phyloP scores from a whole-genome alignment of 2,888 invertebrate genomes.

The Trichogramma evanescens region DNA sequence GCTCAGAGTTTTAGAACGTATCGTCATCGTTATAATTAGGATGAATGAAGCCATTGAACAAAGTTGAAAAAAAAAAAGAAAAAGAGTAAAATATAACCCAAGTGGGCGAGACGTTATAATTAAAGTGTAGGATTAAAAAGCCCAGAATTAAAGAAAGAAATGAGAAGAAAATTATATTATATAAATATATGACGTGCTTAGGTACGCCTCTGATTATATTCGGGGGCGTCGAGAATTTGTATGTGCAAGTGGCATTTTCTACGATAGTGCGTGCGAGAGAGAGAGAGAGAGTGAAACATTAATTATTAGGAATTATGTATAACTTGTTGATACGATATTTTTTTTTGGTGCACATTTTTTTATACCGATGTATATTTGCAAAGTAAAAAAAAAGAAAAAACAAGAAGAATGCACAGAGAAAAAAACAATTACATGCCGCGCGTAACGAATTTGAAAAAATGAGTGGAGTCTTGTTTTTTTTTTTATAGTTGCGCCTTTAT shows the following conservation, averaged over 20 bases:
- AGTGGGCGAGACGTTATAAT: background rate
- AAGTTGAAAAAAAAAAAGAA: background rate
- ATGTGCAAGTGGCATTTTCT: constrained; percentile 21
- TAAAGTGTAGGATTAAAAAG: no score
- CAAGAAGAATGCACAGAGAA: constrained; percentile 1
- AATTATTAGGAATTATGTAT: no score
- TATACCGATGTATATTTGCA: no score
- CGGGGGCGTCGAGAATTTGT: constrained; percentile 3
- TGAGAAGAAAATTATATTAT: background rate
- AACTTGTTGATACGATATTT: constrained; percentile 15
- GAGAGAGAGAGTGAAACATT: no score
- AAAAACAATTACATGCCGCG: background rate
- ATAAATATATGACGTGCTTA: background rate
- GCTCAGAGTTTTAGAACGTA: no score
- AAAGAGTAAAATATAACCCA: constrained; percentile 4
- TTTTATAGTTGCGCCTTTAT: no score
- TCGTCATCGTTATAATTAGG: no score
- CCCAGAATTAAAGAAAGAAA: background rate
- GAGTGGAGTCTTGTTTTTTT: no score
- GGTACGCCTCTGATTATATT: background rate
- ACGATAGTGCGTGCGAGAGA: background rate
- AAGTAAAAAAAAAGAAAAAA: no score
- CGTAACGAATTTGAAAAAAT: no score
- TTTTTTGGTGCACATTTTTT: constrained; percentile 2
- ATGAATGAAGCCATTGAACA: no score